phyloP scores from a whole-genome alignment of 2,888 invertebrate genomes.

The Axea sp. region DNA sequence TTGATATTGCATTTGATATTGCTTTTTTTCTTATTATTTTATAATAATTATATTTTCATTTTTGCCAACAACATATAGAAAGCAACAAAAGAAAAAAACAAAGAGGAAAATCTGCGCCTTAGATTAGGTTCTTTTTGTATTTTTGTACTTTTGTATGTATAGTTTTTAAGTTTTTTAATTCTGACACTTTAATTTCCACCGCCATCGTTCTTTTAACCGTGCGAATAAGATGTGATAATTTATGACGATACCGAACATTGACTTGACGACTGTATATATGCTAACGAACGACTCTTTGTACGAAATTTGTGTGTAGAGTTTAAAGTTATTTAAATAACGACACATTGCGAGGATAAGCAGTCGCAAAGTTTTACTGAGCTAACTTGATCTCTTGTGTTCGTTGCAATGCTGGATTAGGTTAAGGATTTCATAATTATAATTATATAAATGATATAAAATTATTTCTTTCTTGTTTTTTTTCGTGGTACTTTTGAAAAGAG shows the following conservation, averaged over 20 bases:
- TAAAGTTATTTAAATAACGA: constrained; percentile 18
- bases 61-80: neutral
- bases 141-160: constrained; percentile 53
- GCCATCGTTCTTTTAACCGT: neutral
- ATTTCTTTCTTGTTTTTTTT: neutral
- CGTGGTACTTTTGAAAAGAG: neutral
- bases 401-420: constrained; percentile 44
- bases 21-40: too few relatives aligned
- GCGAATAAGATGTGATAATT: constrained; percentile 45
- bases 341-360: constrained; percentile 13
- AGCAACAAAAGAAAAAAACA: neutral
- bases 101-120: constrained; percentile 1
- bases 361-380: constrained; percentile 18
- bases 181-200: neutral
- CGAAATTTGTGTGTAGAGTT: constrained; percentile 44
- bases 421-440: constrained; percentile 6
- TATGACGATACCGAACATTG: constrained; percentile 22
- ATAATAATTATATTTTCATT: too few relatives aligned
- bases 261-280: constrained; percentile 44
- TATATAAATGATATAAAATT: neutral
- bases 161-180: constrained; percentile 15
- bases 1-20: too few relatives aligned
- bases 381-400: constrained; percentile 46
- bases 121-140: constrained; percentile 32
- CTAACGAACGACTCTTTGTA: constrained; percentile 41